Conservation (phyloP, 2,888 invertebrate species). For the Bombylius major region DNA sequence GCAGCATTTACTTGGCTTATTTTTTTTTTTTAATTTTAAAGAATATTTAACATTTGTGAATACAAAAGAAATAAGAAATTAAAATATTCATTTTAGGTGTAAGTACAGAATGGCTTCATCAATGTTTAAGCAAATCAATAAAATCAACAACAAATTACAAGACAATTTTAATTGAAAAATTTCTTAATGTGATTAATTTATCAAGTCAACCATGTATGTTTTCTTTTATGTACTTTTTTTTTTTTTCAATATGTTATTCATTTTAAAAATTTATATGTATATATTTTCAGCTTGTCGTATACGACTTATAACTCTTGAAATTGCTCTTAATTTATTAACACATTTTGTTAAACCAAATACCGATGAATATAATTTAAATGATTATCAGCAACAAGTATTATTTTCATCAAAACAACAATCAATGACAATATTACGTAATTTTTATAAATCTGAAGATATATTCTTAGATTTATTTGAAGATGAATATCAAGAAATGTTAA, state of each 20-base stretch:
- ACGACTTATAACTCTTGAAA: conserved; percentile 81
- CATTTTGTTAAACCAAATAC: conserved; percentile 41
- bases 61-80: too few relatives aligned
- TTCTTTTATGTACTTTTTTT: background rate
- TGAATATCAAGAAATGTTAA: conserved; percentile 88
- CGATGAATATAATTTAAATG: conserved; percentile 32
- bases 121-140: conserved; percentile 56
- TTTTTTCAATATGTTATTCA: background rate
- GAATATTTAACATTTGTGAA: too few relatives aligned
- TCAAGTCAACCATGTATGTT: conserved; percentile 76
- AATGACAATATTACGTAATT: conserved; percentile 73
- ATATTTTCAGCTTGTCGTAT: conserved; percentile 71
- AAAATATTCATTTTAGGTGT: conserved; percentile 48
- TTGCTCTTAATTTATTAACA: conserved; percentile 68
- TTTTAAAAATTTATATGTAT: too few relatives aligned
- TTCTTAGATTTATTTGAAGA: conserved; percentile 98
- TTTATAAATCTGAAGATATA: conserved; percentile 95
- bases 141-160: conserved; percentile 59
- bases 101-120: conserved; percentile 65
- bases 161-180: conserved; percentile 64
- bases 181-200: conserved; percentile 68
- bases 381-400: conserved; percentile 42
- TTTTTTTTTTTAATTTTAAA: too few relatives aligned
- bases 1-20: too few relatives aligned
- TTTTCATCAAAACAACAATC: conserved; percentile 67